These are phyloP conservation scores for Charaxes varanes DNA, from an alignment of 1,140 invertebrate genomes.

Conservation along the genomic window DNA sequence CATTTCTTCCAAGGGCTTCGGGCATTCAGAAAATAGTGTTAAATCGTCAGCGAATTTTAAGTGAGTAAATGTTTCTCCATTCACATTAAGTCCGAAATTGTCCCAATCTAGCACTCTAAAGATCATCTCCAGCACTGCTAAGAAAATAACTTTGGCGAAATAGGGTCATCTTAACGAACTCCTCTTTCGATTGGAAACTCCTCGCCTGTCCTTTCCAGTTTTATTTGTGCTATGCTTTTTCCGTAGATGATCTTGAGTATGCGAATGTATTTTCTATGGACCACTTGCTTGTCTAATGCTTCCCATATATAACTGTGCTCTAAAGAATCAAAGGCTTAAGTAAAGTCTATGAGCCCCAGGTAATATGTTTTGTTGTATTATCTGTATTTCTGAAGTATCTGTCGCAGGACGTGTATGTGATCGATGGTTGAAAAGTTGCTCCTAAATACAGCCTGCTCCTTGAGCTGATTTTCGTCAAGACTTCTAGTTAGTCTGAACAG, in stretches of 20 bases:
- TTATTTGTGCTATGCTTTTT: background rate
- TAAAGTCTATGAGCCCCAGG: background rate
- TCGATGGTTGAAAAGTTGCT: slow-evolving; percentile 6
- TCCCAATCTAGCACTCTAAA: slow-evolving; percentile 25
- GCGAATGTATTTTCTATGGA: background rate
- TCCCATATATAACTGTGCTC: too few relatives aligned
- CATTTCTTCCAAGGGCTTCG: slow-evolving; percentile 20
- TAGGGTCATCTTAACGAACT: too few relatives aligned
- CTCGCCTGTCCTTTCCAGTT: too few relatives aligned
- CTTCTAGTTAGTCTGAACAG: background rate
- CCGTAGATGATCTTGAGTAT: background rate
- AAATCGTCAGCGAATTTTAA: slow-evolving; percentile 46
- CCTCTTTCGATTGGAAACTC: slow-evolving; percentile 35
- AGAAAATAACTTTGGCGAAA: slow-evolving; percentile 39
- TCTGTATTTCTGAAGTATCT: too few relatives aligned
- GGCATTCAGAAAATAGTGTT: too few relatives aligned
- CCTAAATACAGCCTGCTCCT: slow-evolving; percentile 4
- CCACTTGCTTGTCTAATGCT: background rate
- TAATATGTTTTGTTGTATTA: background rate
- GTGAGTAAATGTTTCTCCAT: slow-evolving; percentile 31
- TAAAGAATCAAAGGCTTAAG: background rate
- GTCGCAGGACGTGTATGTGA: background rate
- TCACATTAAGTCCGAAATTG: slow-evolving; percentile 28
- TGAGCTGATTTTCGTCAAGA: slow-evolving; percentile 2
- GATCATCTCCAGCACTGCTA: too few relatives aligned